phyloP scores from a whole-genome alignment of 2,888 invertebrate genomes.

The Pollenia griseotomentosa region DNA sequence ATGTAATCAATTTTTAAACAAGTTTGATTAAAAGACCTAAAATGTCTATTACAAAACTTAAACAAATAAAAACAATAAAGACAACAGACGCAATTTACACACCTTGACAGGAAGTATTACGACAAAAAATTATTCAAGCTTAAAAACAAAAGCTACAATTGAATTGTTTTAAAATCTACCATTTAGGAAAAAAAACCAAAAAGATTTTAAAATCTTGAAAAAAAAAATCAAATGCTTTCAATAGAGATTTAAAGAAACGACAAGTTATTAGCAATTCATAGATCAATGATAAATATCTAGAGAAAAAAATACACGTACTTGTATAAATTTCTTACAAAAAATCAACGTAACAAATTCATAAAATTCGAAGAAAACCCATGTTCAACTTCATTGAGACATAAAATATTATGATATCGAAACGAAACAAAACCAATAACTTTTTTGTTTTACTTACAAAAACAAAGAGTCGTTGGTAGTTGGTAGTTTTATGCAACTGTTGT shows the following conservation, averaged over 20 bases:
- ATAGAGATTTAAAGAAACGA: constrained; percentile 18
- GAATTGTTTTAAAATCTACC: constrained; percentile 27
- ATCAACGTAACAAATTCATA: not conserved
- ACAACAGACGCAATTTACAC: constrained; percentile 50
- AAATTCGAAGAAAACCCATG: constrained; percentile 44
- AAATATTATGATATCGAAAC: constrained; percentile 53
- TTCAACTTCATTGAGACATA: constrained; percentile 65
- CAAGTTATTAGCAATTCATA: constrained; percentile 71
- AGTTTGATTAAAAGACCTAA: not conserved
- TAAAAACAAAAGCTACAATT: constrained; percentile 57
- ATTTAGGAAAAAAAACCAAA: constrained; percentile 18
- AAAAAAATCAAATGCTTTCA: constrained; percentile 6
- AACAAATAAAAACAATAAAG: not conserved
- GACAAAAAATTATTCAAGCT: constrained; percentile 63
- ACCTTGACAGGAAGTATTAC: constrained; percentile 65
- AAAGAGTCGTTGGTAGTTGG: constrained; percentile 51
- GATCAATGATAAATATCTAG: constrained; percentile 69
- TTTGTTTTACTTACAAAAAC: not conserved
- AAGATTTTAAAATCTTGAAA: not conserved
- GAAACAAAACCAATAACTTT: constrained; percentile 24
- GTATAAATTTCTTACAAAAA: not conserved
- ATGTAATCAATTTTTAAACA: not conserved
- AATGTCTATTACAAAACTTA: not conserved
- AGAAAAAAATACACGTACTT: constrained; percentile 24
- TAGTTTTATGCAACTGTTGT: constrained; percentile 60